These are phyloP conservation scores for Resseliella maxima DNA, from an alignment of 2,888 invertebrate species.

Conservation along the genomic window DNA sequence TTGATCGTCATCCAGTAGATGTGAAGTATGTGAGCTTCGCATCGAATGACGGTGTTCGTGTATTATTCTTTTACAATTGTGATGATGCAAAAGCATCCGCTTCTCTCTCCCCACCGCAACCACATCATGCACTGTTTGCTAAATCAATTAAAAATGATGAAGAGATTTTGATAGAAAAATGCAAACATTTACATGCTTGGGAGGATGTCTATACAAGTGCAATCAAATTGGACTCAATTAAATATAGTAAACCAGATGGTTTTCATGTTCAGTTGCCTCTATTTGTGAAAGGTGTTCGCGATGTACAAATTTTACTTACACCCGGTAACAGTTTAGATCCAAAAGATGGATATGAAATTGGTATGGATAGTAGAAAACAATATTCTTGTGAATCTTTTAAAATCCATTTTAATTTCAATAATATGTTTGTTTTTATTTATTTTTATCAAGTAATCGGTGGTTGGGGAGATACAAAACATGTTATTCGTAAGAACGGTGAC, in stretches of 20 bases:
- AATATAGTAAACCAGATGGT: conserved; percentile 28
- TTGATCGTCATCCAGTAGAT: neutral
- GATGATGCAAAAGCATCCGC: neutral
- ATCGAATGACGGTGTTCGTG: conserved; percentile 26
- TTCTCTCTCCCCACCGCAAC: neutral
- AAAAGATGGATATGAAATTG: conserved; percentile 27
- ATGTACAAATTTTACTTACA: conserved; percentile 17
- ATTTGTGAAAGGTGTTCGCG: conserved; percentile 35
- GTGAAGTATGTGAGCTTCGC: conserved; percentile 51
- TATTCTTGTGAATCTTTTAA: too few species aligned
- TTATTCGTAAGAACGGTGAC: conserved; percentile 2
- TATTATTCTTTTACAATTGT: conserved; percentile 38
- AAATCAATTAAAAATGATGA: neutral
- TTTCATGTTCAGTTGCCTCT: neutral
- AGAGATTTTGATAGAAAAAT: neutral
- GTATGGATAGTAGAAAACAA: neutral
- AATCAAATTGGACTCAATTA: conserved; percentile 26
- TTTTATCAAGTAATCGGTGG: neutral
- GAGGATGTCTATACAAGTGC: neutral
- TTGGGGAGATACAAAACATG: neutral
- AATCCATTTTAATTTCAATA: neutral
- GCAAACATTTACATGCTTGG: conserved; percentile 24
- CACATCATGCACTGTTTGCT: neutral
- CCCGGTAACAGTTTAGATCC: neutral
- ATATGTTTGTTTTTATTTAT: neutral